These are phyloP conservation scores for Bombus affinis DNA, from an alignment of 1,140 invertebrate genomes.

Conservation along the genomic window DNA sequence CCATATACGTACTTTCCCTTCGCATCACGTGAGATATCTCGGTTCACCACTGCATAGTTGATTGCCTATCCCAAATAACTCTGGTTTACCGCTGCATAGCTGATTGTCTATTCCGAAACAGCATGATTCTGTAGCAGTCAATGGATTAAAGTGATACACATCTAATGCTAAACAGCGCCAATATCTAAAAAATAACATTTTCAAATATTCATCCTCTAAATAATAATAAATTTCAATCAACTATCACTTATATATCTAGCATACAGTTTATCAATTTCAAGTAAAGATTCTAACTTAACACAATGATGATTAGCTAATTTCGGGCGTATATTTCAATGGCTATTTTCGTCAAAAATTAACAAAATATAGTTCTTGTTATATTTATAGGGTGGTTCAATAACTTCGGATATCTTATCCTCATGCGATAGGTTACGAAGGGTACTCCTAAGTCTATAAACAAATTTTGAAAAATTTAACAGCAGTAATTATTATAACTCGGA, in stretches of 20 bases:
- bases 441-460: background rate
- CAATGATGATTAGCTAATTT: too few species aligned
- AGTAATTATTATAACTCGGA: background rate
- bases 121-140: constrained; percentile 53
- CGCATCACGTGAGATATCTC: constrained; percentile 68
- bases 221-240: too few species aligned
- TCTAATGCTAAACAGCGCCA: background rate
- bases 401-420: too few species aligned
- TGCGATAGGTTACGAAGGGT: background rate
- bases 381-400: too few species aligned
- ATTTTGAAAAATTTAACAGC: background rate
- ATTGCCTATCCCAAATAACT: constrained; percentile 68
- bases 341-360: too few species aligned
- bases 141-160: constrained; percentile 54
- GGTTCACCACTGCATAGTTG: constrained; percentile 67
- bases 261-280: too few species aligned
- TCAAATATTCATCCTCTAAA: background rate
- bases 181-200: background rate
- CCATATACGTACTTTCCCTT: constrained; percentile 59
- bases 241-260: too few species aligned
- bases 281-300: too few species aligned
- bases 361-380: too few species aligned
- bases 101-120: constrained; percentile 66
- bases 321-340: too few species aligned
- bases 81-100: constrained; percentile 67